Base-by-base conservation (phyloP, 2,797 vertebrate species). In the Xenops minutus region DNA sequence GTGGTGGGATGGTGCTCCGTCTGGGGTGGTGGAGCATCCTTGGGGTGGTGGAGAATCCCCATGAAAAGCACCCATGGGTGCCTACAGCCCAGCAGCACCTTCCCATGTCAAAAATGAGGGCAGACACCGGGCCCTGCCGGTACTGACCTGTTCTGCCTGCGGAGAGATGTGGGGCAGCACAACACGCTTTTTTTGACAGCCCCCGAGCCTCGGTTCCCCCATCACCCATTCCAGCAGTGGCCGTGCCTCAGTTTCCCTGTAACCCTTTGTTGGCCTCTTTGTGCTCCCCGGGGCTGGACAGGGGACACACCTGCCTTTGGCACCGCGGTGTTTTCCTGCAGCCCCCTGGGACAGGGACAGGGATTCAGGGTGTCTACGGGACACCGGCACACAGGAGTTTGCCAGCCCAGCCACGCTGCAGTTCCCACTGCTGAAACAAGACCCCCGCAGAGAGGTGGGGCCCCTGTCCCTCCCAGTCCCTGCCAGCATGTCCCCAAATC, bases 321-420 rank as follows among this genome's bases (percentile, higher is more conserved):
- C 71, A 63, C 21, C n/a, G 43, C 37, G 15, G 8, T 7, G 0
- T 34, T 30, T 51, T 64, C 29, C 72, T 16, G 43, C 56, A 61
- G 64, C 29, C 2, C n/a, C 4, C 26, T n/a, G 12, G 27, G 56
- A 34, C 1, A 0, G 6, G 64, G 16, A 18, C 2, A 4, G 51
- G n/a, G 32, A 10, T 0, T 8, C 9, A 32, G n/a, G 27, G 7
- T 62, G 63, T 15, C 55, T 6, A 4, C 48, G 56, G 69, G 30
- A 26, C 43, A 41, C 14, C 0, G 6, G 23, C n/a, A 46, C 64
- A 29, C 2, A 3, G 22, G 51, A 26, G 34, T 22, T 18, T 19
- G 14, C 18, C 49, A 36, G 29, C 56, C 24, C 2, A 1, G 29
- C 8, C n/a, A 24, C 3, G 0, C 34, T 63, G 66, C 23, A 3